phyloP scores from a whole-genome alignment of 2,113 vertebrate genomes.

The Nothoprocta perdicaria region DNA sequence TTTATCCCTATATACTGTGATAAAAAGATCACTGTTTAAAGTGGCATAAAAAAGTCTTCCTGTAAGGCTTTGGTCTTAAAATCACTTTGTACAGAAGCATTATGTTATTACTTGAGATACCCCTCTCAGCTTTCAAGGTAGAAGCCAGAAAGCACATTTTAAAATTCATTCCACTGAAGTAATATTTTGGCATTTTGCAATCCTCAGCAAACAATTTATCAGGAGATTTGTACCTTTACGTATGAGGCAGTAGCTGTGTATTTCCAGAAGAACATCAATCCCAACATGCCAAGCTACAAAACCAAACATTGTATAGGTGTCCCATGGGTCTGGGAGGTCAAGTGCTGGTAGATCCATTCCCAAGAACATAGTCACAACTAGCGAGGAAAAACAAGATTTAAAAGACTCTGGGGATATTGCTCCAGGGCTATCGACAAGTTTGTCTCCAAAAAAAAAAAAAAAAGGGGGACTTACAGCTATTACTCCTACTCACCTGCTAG shows the following conservation, averaged over 20 bases:
- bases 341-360: conserved; percentile 85
- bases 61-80: background rate
- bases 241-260: conserved; percentile 79
- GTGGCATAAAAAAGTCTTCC: rapidly evolving
- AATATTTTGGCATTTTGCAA: background rate
- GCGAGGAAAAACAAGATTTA: background rate
- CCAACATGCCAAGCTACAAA: conserved; percentile 86
- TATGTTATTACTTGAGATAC: background rate
- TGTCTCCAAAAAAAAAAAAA: background rate
- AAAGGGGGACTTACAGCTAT: background rate
- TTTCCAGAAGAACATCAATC: conserved; percentile 81
- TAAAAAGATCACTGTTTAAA: background rate
- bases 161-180: background rate
- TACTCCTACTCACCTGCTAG: conserved; percentile 82
- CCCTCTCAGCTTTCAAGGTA: background rate
- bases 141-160: background rate
- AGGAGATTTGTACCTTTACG: conserved; percentile 71
- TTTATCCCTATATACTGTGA: background rate
- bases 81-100: background rate
- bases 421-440: background rate
- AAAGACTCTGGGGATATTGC: rapidly evolving
- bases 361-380: conserved; percentile 81
- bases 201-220: background rate
- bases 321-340: conserved; percentile 80
- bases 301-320: conserved; percentile 80